Percentiles rank a stretch among this genome's conserved stretches.
phyloP scores from a whole-genome alignment of 2,888 invertebrate species.

The Cabera pusaria region DNA sequence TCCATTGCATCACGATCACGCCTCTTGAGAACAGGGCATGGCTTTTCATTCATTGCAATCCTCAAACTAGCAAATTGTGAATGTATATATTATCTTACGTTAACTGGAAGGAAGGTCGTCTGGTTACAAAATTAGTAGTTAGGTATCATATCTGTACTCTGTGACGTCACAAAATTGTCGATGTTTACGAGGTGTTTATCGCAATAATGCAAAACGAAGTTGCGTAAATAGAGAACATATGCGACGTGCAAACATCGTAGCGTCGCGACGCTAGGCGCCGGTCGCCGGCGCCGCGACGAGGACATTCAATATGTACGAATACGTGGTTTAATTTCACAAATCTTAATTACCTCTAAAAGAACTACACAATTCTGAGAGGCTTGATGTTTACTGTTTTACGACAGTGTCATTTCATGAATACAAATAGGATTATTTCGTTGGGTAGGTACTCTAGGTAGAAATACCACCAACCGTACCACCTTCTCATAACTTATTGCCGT shows the following conservation, averaged over 20 bases:
- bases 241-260: slow-evolving; percentile 66
- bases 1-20: slow-evolving; percentile 7
- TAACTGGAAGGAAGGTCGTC: slow-evolving; percentile 1
- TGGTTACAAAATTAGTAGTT: slow-evolving; percentile 19
- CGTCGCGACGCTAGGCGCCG: slow-evolving; percentile 61
- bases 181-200: slow-evolving; percentile 58
- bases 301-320: slow-evolving; percentile 47
- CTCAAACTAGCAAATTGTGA: too few species aligned
- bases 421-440: slow-evolving; percentile 2
- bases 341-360: slow-evolving; percentile 28
- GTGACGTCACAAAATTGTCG: slow-evolving; percentile 46
- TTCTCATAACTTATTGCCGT: too few species aligned
- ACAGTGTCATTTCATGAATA: slow-evolving; percentile 1
- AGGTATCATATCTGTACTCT: too few species aligned
- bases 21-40: not conserved
- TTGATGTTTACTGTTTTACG: slow-evolving; percentile 12
- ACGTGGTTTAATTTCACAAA: slow-evolving; percentile 45
- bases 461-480: too few species aligned
- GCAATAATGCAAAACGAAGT: slow-evolving; percentile 64
- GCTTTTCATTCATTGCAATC: too few species aligned
- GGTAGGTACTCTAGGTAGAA: too few species aligned
- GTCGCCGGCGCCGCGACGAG: slow-evolving; percentile 45
- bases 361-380: slow-evolving; percentile 6
- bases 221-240: slow-evolving; percentile 73
- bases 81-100: too few species aligned